A percentile compares a stretch with the other conserved stretches of the same genome.
These are phyloP conservation scores for Autographa gamma DNA, from an alignment of 2,888 invertebrate genomes.

Conservation along the genomic window DNA sequence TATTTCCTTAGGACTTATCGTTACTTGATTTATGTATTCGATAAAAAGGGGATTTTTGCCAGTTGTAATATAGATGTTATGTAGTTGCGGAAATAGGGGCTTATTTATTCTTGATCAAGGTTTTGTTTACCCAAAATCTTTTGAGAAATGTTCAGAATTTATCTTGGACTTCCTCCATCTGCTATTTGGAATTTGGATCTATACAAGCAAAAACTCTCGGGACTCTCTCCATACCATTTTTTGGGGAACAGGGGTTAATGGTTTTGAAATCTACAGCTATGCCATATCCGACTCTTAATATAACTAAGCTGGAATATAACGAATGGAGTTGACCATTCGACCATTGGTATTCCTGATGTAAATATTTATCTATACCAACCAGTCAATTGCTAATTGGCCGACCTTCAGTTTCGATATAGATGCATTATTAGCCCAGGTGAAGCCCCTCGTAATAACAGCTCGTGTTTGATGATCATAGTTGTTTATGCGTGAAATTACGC, in stretches of 20 bases:
- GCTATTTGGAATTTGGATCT: too few relatives aligned
- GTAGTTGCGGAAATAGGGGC: neutral
- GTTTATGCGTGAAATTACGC: slow-evolving; percentile 1
- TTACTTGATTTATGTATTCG: neutral
- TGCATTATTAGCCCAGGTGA: slow-evolving; percentile 5
- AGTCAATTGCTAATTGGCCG: neutral
- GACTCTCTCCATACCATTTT: too few relatives aligned
- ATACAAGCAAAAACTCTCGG: too few relatives aligned
- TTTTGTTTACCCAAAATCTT: too few relatives aligned
- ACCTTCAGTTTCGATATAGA: neutral
- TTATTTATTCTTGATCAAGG: neutral
- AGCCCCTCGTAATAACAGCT: neutral
- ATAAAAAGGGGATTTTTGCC: neutral
- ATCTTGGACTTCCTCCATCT: too few relatives aligned
- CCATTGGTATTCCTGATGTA: too few relatives aligned
- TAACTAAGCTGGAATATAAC: too few relatives aligned
- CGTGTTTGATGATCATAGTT: neutral
- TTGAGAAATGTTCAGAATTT: too few relatives aligned
- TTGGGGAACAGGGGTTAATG: too few relatives aligned
- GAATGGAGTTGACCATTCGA: too few relatives aligned
- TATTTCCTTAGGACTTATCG: neutral
- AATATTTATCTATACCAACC: neutral
- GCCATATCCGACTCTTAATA: too few relatives aligned
- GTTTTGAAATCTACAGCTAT: too few relatives aligned
- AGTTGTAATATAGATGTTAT: neutral